Base-by-base conservation (phyloP, 1,140 invertebrate species). In the Scaptodrosophila lebanonensis region DNA sequence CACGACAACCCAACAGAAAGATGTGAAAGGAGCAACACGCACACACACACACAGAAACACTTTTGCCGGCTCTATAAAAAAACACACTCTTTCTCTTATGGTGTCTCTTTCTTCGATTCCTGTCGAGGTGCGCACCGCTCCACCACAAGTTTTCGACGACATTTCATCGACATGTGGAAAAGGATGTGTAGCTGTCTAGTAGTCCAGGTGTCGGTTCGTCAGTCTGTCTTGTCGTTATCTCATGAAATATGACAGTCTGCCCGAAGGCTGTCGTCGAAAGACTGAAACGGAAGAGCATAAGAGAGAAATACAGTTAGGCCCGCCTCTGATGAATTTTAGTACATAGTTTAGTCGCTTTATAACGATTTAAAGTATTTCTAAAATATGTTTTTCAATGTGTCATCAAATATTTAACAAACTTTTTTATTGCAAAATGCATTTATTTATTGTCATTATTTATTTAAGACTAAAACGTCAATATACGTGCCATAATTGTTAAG, bases 241-340 rank as follows among this genome's bases (percentile, higher is more conserved):
- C 32, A 40, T 59, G 56, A 67, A 73, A 79, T 79, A 73, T 75
- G 75, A 75, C 68, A 73, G 82, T 73, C 65, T 69, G 51, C 59
- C 59, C 56, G 38, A 47, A 47, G 53, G 56, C 62, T 25, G 36
- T 48, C 25, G 33, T 33, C 36, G 56, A 49, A 51, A 68, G 39
- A 49, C 39, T 45, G 17, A 30, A 12, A 54, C 17, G 36, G 42
- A 36, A 3, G 43, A 64, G n/a, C n/a, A n/a, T n/a, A n/a, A n/a
- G n/a, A n/a, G n/a, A n/a, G n/a, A n/a, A n/a, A n/a, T n/a, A n/a
- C n/a, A n/a, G n/a, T n/a, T n/a, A n/a, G n/a, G n/a, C n/a, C n/a
- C n/a, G n/a, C n/a, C n/a, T n/a, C n/a, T n/a, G n/a, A n/a, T n/a
- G n/a, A n/a, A n/a, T n/a, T n/a, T n/a, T n/a, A n/a, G n/a, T n/a